These are phyloP conservation scores for Xiphias gladius DNA, from an alignment of 2,113 vertebrate genomes.

Conservation along the genomic window DNA sequence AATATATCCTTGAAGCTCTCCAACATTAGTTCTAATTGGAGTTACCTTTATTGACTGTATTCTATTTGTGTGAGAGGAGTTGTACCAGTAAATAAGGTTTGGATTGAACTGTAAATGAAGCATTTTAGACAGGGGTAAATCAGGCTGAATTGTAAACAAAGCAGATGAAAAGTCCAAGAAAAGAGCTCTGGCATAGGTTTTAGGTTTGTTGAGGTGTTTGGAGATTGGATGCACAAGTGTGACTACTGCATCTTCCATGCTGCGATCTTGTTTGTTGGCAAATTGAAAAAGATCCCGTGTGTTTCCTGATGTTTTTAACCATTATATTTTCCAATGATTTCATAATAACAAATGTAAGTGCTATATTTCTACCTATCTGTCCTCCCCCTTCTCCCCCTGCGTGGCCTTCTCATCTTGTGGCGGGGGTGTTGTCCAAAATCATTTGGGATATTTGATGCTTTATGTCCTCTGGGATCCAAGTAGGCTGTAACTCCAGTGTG, in stretches of 20 bases:
- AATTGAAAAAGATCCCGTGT: not conserved
- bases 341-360: not conserved
- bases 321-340: not conserved
- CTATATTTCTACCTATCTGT: not conserved
- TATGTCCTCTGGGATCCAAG: not conserved
- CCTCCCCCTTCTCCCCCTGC: too few relatives aligned
- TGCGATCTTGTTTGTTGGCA: not conserved
- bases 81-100: not conserved
- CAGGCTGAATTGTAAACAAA: not conserved
- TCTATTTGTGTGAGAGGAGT: not conserved
- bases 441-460: too few relatives aligned
- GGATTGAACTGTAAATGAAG: not conserved
- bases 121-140: not conserved
- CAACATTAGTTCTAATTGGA: not conserved
- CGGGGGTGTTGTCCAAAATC: too few relatives aligned
- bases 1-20: not conserved
- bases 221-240: not conserved
- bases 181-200: not conserved
- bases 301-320: not conserved
- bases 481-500: not conserved
- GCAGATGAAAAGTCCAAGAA: not conserved
- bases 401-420: too few relatives aligned
- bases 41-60: not conserved
- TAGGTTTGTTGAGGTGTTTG: not conserved
- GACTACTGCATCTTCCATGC: not conserved